Evolutionary conservation across 2,888 invertebrate species (phyloP).

Genomic region (Tipula helvola): DNA sequence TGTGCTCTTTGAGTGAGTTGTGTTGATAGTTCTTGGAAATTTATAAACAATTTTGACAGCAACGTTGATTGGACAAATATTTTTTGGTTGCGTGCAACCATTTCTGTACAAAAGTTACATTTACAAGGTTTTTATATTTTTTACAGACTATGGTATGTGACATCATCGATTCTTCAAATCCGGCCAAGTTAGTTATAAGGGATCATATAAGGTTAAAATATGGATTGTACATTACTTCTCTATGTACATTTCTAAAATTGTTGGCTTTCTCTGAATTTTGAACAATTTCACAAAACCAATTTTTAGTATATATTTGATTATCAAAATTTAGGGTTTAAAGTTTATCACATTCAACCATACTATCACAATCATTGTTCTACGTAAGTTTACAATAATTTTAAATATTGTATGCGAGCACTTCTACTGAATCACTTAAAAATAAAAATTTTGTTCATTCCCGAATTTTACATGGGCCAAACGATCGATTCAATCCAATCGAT

Average conservation of each 20-base stretch:
- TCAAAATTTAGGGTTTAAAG: not conserved
- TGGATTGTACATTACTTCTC: no score
- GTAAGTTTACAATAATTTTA: not conserved
- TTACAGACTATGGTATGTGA: no score
- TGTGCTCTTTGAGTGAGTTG: not conserved
- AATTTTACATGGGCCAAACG: not conserved
- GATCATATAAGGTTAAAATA: no score
- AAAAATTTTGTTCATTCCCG: not conserved
- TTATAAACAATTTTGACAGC: not conserved
- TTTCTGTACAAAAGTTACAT: not conserved
- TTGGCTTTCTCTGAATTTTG: not conserved
- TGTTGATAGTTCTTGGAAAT: not conserved
- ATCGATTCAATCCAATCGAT: not conserved
- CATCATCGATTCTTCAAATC: no score
- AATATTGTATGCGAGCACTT: not conserved
- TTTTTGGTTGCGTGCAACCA: not conserved
- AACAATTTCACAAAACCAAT: not conserved
- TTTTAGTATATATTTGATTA: not conserved
- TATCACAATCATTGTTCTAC: not conserved
- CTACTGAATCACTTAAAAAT: not conserved
- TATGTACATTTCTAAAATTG: not conserved
- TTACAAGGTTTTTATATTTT: not conserved
- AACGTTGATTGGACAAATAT: not conserved
- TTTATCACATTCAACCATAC: not conserved
- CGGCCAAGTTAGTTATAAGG: no score